Conservation (phyloP, 2,888 invertebrate genomes). For the Limnephilus lunatus region DNA sequence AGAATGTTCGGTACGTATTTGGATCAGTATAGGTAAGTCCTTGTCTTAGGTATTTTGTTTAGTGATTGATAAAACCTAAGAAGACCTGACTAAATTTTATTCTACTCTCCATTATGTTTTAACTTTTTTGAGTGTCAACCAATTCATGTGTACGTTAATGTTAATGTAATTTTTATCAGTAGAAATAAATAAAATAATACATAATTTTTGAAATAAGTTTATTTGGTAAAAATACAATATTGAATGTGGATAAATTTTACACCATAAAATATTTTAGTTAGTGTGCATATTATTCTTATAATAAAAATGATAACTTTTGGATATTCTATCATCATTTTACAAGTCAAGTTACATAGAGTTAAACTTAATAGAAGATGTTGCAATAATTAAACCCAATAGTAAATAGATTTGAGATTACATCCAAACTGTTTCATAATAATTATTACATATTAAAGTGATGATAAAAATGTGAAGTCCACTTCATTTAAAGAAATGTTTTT, state of each 20-base stretch:
- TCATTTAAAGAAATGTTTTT: neutral
- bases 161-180: neutral
- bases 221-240: constrained; percentile 49
- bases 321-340: neutral
- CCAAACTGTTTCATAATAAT: constrained; percentile 3
- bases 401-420: neutral
- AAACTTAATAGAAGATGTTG: neutral
- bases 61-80: too few species aligned
- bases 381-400: neutral
- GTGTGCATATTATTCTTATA: constrained; percentile 23
- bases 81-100: neutral
- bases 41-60: too few species aligned
- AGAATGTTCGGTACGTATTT: too few species aligned
- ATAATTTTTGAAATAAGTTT: constrained; percentile 45
- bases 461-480: neutral
- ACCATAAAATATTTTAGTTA: constrained; percentile 25
- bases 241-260: constrained; percentile 33
- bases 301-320: neutral
- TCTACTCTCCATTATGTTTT: too few species aligned
- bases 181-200: neutral
- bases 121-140: neutral
- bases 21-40: too few species aligned
- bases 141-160: neutral
- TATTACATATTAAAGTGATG: neutral
- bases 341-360: neutral